Evolutionary conservation across 1,140 invertebrate genomes (phyloP).

Genomic region (Cardiocondyla obscurior): DNA sequence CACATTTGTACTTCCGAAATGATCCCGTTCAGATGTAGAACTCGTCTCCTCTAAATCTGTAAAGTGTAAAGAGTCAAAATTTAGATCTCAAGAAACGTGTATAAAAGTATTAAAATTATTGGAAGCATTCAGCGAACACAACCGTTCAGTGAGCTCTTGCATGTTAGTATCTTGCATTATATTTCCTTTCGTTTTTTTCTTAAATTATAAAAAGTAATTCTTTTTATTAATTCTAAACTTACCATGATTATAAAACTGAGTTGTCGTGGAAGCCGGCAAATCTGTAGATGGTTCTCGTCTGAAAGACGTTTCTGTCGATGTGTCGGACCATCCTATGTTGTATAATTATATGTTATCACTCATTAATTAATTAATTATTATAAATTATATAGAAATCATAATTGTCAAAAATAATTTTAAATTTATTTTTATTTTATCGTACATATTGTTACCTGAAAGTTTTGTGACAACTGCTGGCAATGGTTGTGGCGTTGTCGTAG

Average conservation of each 20-base stretch:
- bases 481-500: conserved; percentile 5
- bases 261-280: conserved; percentile 40
- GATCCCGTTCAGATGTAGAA: conserved; percentile 9
- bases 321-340: conserved; percentile 26
- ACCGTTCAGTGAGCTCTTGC: too few relatives aligned
- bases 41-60: conserved; percentile 3
- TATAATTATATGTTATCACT: not conserved
- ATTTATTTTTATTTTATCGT: not conserved
- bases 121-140: too few relatives aligned
- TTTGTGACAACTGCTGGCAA: not conserved
- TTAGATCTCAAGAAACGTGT: not conserved
- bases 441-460: conserved; percentile 37
- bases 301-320: not conserved
- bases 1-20: conserved; percentile 22
- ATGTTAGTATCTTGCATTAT: too few relatives aligned
- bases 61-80: not conserved
- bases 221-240: not conserved
- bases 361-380: not conserved
- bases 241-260: conserved; percentile 49
- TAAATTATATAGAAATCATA: not conserved
- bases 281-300: conserved; percentile 47
- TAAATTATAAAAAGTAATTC: not conserved
- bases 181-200: not conserved
- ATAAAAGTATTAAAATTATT: conserved; percentile 4
- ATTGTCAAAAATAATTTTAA: not conserved